Evolutionary conservation across 2,888 invertebrate species (phyloP).

Genomic region (Drosophila austrosaltans): DNA sequence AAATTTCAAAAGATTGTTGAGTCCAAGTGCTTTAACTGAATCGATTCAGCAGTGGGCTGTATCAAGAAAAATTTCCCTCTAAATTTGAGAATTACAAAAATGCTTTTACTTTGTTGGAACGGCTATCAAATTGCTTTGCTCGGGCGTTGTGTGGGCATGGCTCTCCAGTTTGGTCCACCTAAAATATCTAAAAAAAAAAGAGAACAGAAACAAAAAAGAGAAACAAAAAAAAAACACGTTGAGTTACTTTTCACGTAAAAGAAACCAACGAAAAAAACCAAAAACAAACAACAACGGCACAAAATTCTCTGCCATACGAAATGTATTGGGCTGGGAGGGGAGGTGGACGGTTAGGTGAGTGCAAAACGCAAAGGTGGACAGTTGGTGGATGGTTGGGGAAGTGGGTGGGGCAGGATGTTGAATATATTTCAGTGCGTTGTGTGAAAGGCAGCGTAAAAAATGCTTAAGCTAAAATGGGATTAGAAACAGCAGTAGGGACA

Average conservation of each 20-base stretch:
- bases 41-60: not conserved
- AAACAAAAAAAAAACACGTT: not conserved
- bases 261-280: slow-evolving; percentile 9
- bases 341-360: too few relatives aligned
- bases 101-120: slow-evolving; percentile 2
- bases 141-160: slow-evolving; percentile 1
- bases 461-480: slow-evolving; percentile 75
- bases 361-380: slow-evolving; percentile 2
- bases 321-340: slow-evolving; percentile 6
- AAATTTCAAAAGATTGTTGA: too few relatives aligned
- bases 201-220: not conserved
- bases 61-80: not conserved
- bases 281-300: not conserved
- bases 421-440: slow-evolving; percentile 51
- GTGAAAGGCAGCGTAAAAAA: slow-evolving; percentile 72
- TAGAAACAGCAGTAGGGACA: slow-evolving; percentile 57
- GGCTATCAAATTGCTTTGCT: slow-evolving; percentile 5
- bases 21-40: not conserved
- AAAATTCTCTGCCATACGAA: slow-evolving; percentile 1
- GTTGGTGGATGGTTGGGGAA: slow-evolving; percentile 1
- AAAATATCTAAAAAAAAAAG: not conserved
- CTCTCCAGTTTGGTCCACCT: slow-evolving; percentile 2
- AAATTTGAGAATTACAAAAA: slow-evolving; percentile 1
- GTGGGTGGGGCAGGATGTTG: slow-evolving; percentile 20
- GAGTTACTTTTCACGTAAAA: slow-evolving; percentile 6